These are phyloP conservation scores for Sesamia nonagrioides DNA, from an alignment of 1,140 invertebrate species.

Conservation along the genomic window DNA sequence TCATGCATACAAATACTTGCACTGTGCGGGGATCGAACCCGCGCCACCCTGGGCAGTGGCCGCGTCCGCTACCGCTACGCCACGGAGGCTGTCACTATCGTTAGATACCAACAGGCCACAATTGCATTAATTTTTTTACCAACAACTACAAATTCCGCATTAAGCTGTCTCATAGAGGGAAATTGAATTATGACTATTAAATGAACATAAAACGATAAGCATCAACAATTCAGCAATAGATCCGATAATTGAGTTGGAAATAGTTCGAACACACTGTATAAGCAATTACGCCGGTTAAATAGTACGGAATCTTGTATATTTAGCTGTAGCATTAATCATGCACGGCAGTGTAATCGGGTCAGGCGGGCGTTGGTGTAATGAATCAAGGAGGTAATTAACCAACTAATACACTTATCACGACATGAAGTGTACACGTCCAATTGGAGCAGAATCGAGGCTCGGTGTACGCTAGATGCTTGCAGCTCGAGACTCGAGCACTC, in stretches of 20 bases:
- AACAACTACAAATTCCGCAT: not conserved
- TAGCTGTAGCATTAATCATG: slow-evolving; percentile 75
- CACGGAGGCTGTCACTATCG: no score
- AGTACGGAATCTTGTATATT: slow-evolving; percentile 72
- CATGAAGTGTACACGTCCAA: slow-evolving; percentile 65
- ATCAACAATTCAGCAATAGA: slow-evolving; percentile 55
- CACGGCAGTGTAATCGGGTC: slow-evolving; percentile 54
- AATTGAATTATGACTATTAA: slow-evolving; percentile 57
- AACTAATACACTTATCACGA: slow-evolving; percentile 75
- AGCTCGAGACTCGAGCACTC: not conserved
- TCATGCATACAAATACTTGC: no score
- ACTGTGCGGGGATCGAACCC: no score
- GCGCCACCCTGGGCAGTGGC: no score
- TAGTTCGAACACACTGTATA: slow-evolving; percentile 25
- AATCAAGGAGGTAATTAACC: slow-evolving; percentile 76
- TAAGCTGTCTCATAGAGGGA: slow-evolving; percentile 2
- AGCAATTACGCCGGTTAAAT: slow-evolving; percentile 68
- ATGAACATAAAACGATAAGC: slow-evolving; percentile 47
- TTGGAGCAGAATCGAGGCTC: slow-evolving; percentile 56
- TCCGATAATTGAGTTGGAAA: slow-evolving; percentile 61
- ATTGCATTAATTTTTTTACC: no score
- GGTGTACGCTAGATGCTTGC: slow-evolving; percentile 22
- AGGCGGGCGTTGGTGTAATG: slow-evolving; percentile 64
- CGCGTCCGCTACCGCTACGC: no score
- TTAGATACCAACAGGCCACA: no score